These are phyloP conservation scores for Leptonema lineaticorne DNA, from an alignment of 1,140 invertebrate genomes.

Conservation along the genomic window DNA sequence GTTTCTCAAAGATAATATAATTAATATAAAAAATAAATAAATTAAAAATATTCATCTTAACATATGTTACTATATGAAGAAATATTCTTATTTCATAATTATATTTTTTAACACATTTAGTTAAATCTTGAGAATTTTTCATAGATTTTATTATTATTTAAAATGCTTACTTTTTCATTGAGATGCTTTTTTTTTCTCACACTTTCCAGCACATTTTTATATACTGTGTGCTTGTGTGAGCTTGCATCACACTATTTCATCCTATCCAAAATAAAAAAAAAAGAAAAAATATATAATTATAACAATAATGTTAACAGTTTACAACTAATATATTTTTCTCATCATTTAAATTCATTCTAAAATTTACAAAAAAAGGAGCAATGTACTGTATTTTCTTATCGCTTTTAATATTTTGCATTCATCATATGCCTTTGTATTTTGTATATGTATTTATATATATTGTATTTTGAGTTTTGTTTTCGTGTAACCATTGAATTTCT, in stretches of 20 bases:
- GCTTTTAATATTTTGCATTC: constrained; percentile 24
- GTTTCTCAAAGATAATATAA: no score
- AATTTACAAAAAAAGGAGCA: neutral
- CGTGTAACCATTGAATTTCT: no score
- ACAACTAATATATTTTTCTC: neutral
- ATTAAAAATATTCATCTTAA: no score
- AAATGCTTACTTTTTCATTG: neutral
- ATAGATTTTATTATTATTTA: neutral
- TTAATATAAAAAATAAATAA: no score
- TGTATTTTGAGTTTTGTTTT: constrained; percentile 5
- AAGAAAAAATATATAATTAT: neutral
- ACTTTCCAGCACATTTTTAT: neutral
- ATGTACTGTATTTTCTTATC: neutral
- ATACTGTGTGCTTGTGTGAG: constrained; percentile 4
- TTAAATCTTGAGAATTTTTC: constrained; percentile 1
- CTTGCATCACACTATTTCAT: neutral
- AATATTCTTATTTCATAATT: no score
- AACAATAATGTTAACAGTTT: neutral
- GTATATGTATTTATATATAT: neutral
- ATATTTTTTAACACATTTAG: no score
- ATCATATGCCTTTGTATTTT: neutral
- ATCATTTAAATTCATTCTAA: no score
- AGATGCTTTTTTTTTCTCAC: neutral
- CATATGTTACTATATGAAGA: no score
- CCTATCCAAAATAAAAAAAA: neutral